Evolutionary conservation across 1,140 invertebrate species (phyloP).

Genomic region (Colletes latitarsis): DNA sequence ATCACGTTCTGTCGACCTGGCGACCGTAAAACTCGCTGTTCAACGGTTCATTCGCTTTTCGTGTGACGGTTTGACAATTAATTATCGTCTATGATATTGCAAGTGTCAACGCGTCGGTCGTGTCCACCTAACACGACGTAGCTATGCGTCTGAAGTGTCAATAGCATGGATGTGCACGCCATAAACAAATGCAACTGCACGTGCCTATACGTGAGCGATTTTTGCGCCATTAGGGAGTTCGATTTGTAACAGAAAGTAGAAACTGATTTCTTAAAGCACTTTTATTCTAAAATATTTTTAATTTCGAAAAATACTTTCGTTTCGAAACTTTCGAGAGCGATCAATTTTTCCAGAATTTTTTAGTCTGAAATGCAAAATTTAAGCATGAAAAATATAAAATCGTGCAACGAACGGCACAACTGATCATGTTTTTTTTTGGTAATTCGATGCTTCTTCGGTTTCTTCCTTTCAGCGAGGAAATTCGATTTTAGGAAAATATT

Average conservation of each 20-base stretch:
- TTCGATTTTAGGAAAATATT: background rate
- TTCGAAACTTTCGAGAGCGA: background rate
- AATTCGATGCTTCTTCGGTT: background rate
- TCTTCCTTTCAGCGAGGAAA: background rate
- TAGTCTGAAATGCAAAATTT: too few species aligned
- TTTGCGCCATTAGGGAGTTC: background rate
- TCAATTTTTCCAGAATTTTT: background rate
- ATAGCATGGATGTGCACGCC: constrained; percentile 29
- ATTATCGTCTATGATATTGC: constrained; percentile 43
- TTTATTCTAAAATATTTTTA: background rate
- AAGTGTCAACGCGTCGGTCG: constrained; percentile 39
- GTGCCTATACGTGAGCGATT: background rate
- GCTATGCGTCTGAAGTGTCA: constrained; percentile 30
- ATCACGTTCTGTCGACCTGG: background rate
- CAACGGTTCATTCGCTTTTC: constrained; percentile 5
- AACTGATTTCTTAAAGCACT: background rate
- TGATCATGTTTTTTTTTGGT: background rate
- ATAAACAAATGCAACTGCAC: constrained; percentile 33
- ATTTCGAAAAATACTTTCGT: too few species aligned
- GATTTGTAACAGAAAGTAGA: background rate
- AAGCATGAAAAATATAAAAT: too few species aligned
- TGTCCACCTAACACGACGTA: constrained; percentile 19
- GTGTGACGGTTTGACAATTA: constrained; percentile 32
- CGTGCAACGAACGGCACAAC: background rate
- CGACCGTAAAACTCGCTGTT: constrained; percentile 4